Base-by-base conservation (phyloP, 2,797 vertebrate genomes). In the Epinephelus coioides region DNA sequence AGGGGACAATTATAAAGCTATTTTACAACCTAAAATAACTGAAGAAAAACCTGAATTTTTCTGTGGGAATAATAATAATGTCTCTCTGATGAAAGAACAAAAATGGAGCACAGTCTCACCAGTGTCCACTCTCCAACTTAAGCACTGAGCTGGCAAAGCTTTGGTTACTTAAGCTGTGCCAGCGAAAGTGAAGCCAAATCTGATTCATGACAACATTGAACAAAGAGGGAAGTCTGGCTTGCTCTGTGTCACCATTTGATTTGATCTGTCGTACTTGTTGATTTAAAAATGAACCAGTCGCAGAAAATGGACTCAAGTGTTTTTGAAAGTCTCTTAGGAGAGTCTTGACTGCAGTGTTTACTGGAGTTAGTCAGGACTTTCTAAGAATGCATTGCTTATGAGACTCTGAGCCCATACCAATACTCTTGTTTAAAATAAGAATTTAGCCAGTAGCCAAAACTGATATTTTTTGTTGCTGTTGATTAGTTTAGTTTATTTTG, bases 1-100 rank as follows among this genome's bases (percentile, higher is more conserved):
- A 55, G 47, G 69, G 68, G 27, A 72, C 40, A 76, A 78, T 78
- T 81, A 72, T 55, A 83, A 70, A 73, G n/a, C 13, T 61, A 15
- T 43, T 43, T 14, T 25, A 30, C 56, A 81, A 40, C 46, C 40
- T 21, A 11, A 71, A 65, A 76, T 30, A 78, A 40, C 21, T n/a
- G 3, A 0, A 11, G 51, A 44, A 46, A 67, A 40, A 50, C 2
- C 4, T 13, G 13, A 46, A 34, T 65, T 46, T 27, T 60, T 54
- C 11, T 14, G 15, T 34, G n/a, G 0, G 7, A 60, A 64, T 50
- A n/a, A 34, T 0, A 65, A 66, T 56, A 19, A 15, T 15, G n/a
- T 55, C 21, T 84, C 43, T 57, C 10, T 9, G 17, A 73, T n/a
- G 43, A 69, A 51, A 62, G 49, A 1, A 70, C 38, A 73, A n/a